Percentiles rank a stretch among this genome's conserved stretches.
Evolutionary conservation across 2,888 invertebrate species (phyloP).

Genomic region (Tachystola acroxantha): DNA sequence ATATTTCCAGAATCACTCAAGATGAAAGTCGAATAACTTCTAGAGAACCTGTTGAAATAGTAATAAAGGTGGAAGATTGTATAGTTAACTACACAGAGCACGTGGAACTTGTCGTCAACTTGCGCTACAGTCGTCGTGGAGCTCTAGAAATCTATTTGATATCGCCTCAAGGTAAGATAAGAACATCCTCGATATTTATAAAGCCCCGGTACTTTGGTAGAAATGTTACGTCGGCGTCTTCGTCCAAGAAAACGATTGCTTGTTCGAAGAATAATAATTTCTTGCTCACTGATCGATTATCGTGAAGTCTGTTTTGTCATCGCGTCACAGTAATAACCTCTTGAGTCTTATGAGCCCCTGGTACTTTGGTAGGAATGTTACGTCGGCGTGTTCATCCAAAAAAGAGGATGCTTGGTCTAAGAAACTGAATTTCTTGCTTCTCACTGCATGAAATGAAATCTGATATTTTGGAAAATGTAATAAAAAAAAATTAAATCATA

Average conservation of each 20-base stretch:
- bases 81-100: conserved; percentile 88
- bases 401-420: background rate
- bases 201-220: conserved; percentile 28
- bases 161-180: conserved; percentile 86
- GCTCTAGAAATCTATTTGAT: conserved; percentile 84
- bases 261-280: too few relatives aligned
- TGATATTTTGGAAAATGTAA: too few relatives aligned
- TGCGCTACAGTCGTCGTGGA: conserved; percentile 86
- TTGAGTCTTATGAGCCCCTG: conserved; percentile 25
- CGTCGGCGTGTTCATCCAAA: conserved; percentile 20
- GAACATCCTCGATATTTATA: conserved; percentile 19
- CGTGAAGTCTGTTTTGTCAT: conserved; percentile 85
- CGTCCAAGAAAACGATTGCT: conserved; percentile 3
- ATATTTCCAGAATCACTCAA: conserved; percentile 17
- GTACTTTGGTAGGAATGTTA: conserved; percentile 27
- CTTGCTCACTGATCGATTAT: too few relatives aligned
- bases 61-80: conserved; percentile 79
- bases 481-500: too few relatives aligned
- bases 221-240: conserved; percentile 26
- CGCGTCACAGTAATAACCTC: conserved; percentile 85
- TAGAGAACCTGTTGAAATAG: conserved; percentile 33
- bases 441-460: too few relatives aligned
- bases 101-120: conserved; percentile 85
- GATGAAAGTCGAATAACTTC: conserved; percentile 29
- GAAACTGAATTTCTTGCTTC: too few relatives aligned